Evolutionary conservation across 2,888 invertebrate species (phyloP), one percentile per base, ranked within the genome.

Genomic region (Sipha maydis): DNA sequence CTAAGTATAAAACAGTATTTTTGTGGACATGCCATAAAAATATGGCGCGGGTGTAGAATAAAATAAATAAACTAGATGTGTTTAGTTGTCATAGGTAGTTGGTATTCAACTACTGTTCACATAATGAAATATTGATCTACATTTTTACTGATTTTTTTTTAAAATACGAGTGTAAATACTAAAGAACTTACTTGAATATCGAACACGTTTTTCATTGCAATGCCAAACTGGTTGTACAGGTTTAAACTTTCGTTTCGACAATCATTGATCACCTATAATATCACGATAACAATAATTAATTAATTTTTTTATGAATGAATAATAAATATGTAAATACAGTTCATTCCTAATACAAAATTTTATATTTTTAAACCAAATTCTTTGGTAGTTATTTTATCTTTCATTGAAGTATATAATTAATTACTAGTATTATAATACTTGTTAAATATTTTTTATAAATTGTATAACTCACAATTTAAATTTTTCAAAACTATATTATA

Each of bases 191-290:
- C 94, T 93, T 97, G 98, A 67, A 98, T 98, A 92, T 98, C 98
- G 92, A 98, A 98, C 83, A 98, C 96, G 92, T 96, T 96, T 90
- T 94, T 94, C 91, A 98, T 92, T 85, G 95, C 94, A 90, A 98
- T 96, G 90, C 96, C 96, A 93, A 95, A 97, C 91, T 98, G 97
- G 92, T 95, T 94, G 92, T 95, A 95, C 90, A 98, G 94, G 93
- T 97, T 97, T 79, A 96, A 95, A 89, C 97, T 96, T 93, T 97
- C 97, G 92, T 97, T 97, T 90, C 97, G 94, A 91, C 97, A 98
- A 92, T 98, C 98, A 92, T 98, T 98, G 91, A 97, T 96, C 88
- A 98, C 94, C 94, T 95, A 90, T 86, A 92, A 92, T 31, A 76
- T 11, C 9, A 7, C 25, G 61, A 61, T 61, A 61, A 61, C 21